Percentiles rank a stretch among this genome's conserved stretches.
Conservation (phyloP, 2,113 vertebrate genomes). For the Cyanoramphus novaezelandiae region DNA sequence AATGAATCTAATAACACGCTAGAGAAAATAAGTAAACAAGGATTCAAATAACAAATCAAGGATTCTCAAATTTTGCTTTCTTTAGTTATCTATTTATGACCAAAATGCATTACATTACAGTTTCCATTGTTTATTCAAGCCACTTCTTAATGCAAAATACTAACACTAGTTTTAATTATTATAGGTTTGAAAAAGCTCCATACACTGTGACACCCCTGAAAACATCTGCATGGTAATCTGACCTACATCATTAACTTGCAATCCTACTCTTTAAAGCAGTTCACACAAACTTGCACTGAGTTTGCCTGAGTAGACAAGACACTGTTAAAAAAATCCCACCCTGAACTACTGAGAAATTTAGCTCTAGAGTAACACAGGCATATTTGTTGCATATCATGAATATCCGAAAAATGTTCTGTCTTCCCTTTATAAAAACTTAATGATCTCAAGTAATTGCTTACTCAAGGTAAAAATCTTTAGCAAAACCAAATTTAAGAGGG, state of each 20-base stretch:
- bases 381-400: neutral
- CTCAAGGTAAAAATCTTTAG: constrained; percentile 13
- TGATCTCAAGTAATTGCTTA: constrained; percentile 17
- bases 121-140: neutral
- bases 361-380: neutral
- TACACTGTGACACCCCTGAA: neutral
- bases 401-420: constrained; percentile 1
- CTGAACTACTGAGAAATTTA: neutral
- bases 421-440: constrained; percentile 47
- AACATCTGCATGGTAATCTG: neutral
- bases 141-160: neutral
- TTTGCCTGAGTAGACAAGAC: neutral
- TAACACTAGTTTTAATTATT: neutral
- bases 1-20: neutral
- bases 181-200: neutral
- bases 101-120: neutral
- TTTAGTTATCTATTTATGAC: neutral
- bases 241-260: neutral
- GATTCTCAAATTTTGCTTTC: neutral
- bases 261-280: neutral
- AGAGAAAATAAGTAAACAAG: neutral
- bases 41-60: neutral
- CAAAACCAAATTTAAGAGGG: neutral
- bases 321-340: neutral
- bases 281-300: neutral